Percentiles rank a stretch among this genome's conserved stretches.
Conservation (phyloP, 1,140 invertebrate genomes). For the Conus betulinus region DNA sequence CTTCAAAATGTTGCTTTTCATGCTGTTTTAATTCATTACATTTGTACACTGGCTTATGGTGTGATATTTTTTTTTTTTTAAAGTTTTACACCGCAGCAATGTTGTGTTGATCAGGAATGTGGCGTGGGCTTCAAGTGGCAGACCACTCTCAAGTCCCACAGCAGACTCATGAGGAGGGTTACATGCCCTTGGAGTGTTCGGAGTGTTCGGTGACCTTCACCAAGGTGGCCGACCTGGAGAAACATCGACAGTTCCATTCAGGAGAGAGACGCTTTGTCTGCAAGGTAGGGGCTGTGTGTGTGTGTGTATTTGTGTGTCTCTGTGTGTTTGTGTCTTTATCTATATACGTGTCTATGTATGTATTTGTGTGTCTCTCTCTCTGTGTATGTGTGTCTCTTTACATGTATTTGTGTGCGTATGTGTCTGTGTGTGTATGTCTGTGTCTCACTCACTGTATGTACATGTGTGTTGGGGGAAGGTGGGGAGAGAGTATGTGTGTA, state of each 20-base stretch:
- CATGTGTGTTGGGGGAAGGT: no score
- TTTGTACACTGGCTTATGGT: no score
- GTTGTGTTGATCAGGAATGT: background rate
- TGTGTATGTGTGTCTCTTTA: background rate
- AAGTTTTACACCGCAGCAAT: background rate
- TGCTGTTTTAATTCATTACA: no score
- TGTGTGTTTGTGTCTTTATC: background rate
- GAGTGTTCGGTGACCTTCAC: constrained; percentile 14
- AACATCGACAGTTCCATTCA: constrained; percentile 13
- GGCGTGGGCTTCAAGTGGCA: constrained; percentile 16
- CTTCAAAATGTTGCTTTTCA: no score
- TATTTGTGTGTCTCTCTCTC: background rate
- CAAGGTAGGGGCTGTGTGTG: background rate
- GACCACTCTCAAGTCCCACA: constrained; percentile 21
- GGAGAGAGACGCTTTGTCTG: constrained; percentile 19
- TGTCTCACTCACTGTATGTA: background rate
- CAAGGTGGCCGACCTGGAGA: background rate
- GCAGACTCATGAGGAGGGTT: constrained; percentile 18
- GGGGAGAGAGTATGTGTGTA: no score
- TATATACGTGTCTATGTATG: background rate
- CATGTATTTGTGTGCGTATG: background rate
- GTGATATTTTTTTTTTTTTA: no score
- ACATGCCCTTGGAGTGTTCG: constrained; percentile 16
- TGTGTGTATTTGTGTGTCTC: background rate
- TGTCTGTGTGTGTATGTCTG: background rate